Evolutionary conservation across 1,140 invertebrate genomes (phyloP).

Genomic region (Myzus persicae): DNA sequence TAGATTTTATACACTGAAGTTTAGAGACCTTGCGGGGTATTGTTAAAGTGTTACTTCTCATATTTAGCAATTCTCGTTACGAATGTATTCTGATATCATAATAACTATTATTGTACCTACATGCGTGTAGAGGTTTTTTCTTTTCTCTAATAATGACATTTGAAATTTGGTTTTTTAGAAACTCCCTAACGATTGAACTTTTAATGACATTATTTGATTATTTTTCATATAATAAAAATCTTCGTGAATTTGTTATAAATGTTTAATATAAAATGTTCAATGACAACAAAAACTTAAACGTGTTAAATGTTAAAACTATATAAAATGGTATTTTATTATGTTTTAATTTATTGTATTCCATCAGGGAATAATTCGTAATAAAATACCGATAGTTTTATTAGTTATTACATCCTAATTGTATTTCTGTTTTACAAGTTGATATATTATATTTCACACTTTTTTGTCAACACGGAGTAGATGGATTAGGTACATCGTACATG

Average conservation of each 20-base stretch:
- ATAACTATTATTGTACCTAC: background rate
- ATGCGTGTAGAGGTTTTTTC: background rate
- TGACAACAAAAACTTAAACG: background rate
- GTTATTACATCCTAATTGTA: background rate
- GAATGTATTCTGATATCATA: background rate
- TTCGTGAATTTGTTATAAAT: background rate
- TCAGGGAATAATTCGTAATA: background rate
- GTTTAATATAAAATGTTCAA: background rate
- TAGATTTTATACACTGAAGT: background rate
- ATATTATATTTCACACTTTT: conserved; percentile 36
- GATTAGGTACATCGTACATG: background rate
- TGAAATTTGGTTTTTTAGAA: background rate
- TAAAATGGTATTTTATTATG: background rate
- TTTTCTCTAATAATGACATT: background rate
- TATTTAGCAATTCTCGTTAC: background rate
- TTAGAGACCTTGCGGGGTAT: background rate
- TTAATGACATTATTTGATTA: background rate
- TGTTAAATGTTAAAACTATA: background rate
- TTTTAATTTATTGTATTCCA: background rate
- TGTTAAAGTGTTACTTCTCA: background rate
- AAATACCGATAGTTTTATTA: background rate
- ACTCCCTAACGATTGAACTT: background rate
- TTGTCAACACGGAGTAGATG: conserved; percentile 27
- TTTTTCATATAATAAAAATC: background rate
- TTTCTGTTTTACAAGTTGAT: background rate